Conservation (phyloP, 1,140 invertebrate species). For the Tenebrio molitor region DNA sequence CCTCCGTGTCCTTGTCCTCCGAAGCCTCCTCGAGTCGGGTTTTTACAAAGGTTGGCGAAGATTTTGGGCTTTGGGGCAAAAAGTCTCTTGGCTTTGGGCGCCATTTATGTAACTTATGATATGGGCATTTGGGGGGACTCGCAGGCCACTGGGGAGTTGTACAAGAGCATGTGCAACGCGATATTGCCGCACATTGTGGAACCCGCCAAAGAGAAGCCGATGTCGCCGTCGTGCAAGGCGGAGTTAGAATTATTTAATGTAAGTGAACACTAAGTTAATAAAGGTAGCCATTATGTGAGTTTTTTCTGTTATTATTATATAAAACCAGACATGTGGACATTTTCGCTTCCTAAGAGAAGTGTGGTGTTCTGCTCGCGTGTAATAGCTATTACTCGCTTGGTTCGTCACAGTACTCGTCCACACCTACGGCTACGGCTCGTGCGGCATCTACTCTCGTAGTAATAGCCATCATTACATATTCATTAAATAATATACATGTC, state of each 20-base stretch:
- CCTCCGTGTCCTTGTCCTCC: constrained; percentile 50
- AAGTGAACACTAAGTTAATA: no score
- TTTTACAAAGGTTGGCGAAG: constrained; percentile 1
- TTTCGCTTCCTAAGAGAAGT: no score
- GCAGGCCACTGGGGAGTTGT: constrained; percentile 57
- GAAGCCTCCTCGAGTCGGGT: not conserved
- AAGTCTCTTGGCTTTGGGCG: constrained; percentile 50
- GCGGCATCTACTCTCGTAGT: no score
- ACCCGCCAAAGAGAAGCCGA: constrained; percentile 47
- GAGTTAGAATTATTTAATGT: constrained; percentile 50
- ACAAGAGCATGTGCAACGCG: constrained; percentile 50
- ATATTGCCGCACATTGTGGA: constrained; percentile 32
- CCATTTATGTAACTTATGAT: constrained; percentile 57
- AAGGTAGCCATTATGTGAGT: no score
- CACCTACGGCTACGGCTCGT: no score
- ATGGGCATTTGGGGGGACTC: constrained; percentile 60
- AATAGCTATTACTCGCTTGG: no score
- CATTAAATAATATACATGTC: no score
- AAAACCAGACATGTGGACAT: no score
- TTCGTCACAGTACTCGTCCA: no score
- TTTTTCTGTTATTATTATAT: no score
- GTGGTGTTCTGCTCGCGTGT: no score
- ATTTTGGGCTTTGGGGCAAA: constrained; percentile 56
- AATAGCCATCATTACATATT: no score
- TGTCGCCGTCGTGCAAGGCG: constrained; percentile 53